phyloP scores from a whole-genome alignment of 53 echinoderm and acorn worm genomes.

The Hippasteria phrygiana region DNA sequence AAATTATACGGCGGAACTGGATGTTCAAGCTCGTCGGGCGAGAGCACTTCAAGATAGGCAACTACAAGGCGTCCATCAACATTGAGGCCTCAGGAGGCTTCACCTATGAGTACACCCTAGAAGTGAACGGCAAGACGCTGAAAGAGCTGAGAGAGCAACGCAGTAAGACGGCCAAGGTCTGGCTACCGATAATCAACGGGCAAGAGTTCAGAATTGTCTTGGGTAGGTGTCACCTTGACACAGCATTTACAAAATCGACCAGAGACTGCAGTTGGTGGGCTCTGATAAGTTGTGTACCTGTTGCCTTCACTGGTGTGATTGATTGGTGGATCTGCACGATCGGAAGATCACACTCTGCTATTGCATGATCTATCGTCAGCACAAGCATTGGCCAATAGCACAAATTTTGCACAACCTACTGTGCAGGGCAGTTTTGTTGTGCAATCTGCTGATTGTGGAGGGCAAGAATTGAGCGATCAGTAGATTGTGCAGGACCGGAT shows the following conservation, averaged over 20 bases:
- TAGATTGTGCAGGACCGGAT: too few relatives aligned
- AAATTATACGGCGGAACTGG: slow-evolving; percentile 89
- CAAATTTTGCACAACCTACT: too few relatives aligned
- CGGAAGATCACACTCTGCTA: too few relatives aligned
- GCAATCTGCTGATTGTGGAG: too few relatives aligned
- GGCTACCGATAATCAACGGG: slow-evolving; percentile 83
- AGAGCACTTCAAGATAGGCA: slow-evolving; percentile 89
- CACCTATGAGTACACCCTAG: slow-evolving; percentile 93
- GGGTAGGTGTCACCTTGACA: slow-evolving; percentile 54
- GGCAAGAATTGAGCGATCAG: too few relatives aligned
- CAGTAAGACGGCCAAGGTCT: slow-evolving; percentile 88
- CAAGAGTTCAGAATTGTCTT: slow-evolving; percentile 84
- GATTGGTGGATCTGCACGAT: too few relatives aligned
- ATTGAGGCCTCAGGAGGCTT: slow-evolving; percentile 94
- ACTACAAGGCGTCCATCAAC: slow-evolving; percentile 83
- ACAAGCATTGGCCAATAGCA: too few relatives aligned
- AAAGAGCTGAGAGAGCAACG: slow-evolving; percentile 93
- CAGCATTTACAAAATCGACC: too few relatives aligned
- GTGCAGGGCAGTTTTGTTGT: too few relatives aligned
- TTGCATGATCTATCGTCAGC: not conserved
- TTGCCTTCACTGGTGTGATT: too few relatives aligned
- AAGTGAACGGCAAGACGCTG: slow-evolving; percentile 88
- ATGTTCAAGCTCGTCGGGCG: slow-evolving; percentile 98
- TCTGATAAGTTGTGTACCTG: too few relatives aligned
- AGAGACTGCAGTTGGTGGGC: too few relatives aligned